phyloP scores from a whole-genome alignment of 1,140 invertebrate species.

The Dreissena polymorpha region DNA sequence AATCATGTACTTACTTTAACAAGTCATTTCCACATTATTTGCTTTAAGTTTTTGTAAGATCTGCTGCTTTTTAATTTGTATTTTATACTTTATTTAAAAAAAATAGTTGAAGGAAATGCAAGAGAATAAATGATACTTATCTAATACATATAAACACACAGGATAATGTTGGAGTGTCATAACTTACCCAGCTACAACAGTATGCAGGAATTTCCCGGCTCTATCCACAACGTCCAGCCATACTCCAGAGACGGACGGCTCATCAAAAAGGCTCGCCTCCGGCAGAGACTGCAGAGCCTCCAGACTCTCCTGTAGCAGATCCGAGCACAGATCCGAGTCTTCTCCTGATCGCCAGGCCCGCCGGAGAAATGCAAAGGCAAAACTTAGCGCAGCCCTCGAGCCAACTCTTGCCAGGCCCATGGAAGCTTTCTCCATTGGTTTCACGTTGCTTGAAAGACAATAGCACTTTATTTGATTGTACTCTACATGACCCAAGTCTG shows the following conservation, averaged over 20 bases:
- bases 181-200: constrained; percentile 92
- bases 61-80: too few species aligned
- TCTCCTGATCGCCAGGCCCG: constrained; percentile 95
- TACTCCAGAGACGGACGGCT: constrained; percentile 87
- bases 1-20: too few species aligned
- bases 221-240: constrained; percentile 97
- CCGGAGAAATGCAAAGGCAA: constrained; percentile 94
- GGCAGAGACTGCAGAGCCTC: constrained; percentile 92
- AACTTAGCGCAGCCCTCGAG: constrained; percentile 94
- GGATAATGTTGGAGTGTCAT: too few species aligned
- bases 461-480: too few species aligned
- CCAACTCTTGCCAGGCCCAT: constrained; percentile 90
- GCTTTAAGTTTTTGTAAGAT: too few species aligned
- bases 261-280: constrained; percentile 93
- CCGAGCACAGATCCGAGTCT: constrained; percentile 94
- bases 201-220: constrained; percentile 93
- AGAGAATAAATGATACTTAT: neutral
- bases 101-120: neutral
- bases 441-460: constrained; percentile 59
- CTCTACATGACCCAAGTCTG: too few species aligned
- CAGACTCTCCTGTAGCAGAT: constrained; percentile 92
- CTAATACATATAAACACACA: too few species aligned
- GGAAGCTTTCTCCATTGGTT: constrained; percentile 79
- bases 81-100: neutral
- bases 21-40: too few species aligned